Conservation (phyloP, 2,888 invertebrate species). For the Encarsia formosa region DNA sequence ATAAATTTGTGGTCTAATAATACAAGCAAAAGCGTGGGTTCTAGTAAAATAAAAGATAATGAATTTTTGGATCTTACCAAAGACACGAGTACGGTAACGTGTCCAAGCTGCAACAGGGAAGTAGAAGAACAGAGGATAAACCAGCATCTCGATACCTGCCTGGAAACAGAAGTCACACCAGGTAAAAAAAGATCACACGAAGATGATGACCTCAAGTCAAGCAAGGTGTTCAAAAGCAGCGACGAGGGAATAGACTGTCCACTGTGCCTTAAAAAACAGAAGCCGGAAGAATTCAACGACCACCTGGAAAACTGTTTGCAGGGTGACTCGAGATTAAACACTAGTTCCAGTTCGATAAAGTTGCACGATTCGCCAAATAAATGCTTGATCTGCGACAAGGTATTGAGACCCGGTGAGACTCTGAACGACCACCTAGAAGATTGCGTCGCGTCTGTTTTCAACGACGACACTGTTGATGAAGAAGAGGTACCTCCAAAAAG, state of each 20-base stretch:
- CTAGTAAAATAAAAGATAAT: slow-evolving; percentile 9
- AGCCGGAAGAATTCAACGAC: slow-evolving; percentile 18
- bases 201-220: slow-evolving; percentile 3
- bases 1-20: slow-evolving; percentile 2
- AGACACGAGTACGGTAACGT: slow-evolving; percentile 40
- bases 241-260: slow-evolving; percentile 47
- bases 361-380: slow-evolving; percentile 26
- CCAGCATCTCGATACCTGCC: slow-evolving; percentile 44
- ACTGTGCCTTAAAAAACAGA: slow-evolving; percentile 50
- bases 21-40: background rate
- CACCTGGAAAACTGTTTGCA: slow-evolving; percentile 33
- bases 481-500: slow-evolving; percentile 34
- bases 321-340: slow-evolving; percentile 7
- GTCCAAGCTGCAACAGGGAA: slow-evolving; percentile 50
- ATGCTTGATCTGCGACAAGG: slow-evolving; percentile 40
- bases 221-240: slow-evolving; percentile 17
- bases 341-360: slow-evolving; percentile 13
- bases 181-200: slow-evolving; percentile 22
- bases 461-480: slow-evolving; percentile 31
- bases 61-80: too few relatives aligned
- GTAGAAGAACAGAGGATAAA: slow-evolving; percentile 44
- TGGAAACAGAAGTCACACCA: slow-evolving; percentile 2
- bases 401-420: slow-evolving; percentile 31
- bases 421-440: slow-evolving; percentile 53
- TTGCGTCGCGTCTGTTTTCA: slow-evolving; percentile 48